Evolutionary conservation across 2,113 vertebrate genomes (phyloP), one percentile per base, ranked within the genome.

Genomic region (Papio anubis): DNA sequence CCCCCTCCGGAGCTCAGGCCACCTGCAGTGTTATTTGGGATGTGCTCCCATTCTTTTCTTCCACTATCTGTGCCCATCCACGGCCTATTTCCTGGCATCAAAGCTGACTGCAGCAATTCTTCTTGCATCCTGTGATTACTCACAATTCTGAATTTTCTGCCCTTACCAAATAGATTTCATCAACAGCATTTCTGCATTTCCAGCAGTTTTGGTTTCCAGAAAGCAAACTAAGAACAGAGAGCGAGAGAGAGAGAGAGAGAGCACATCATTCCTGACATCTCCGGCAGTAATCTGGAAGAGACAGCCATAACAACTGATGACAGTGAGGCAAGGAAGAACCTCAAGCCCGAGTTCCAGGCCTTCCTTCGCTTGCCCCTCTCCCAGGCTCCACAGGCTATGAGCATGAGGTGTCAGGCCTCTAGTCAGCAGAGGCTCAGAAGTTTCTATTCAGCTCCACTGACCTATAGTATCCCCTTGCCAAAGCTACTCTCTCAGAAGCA

Each of bases 181-280:
- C 85, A 50, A 45, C 80, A 57, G 45, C 27, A 12, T 73, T 94
- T 90, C 61, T 93, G 88, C 64, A 52, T 66, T 64, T 55, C 90
- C 14, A 84, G 86, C 81, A 75, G 72, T 88, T 97, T 82, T 9
- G n/a, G 55, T 38, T 82, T 43, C 50, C 94, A 80, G 48, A 88
- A 94, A 55, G 83, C 35, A 94, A 81, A 84, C 81, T 10, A 50
- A 92, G 90, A 35, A 68, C 75, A 40, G 35, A 55, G n/a, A 55
- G 32, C 40, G 45, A 57, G 75, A 35, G 48, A n/a, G 7, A 14
- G 6, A 25, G 23, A 64, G 61, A 64, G 61, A 32, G 61, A 30
- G 12, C 4, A 59, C 79, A 1, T 70, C 16, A 14, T 32, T 61
- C 64, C 45, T 48, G 7, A 17, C 20, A 30, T 27, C 32, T 50